Base-by-base conservation (phyloP, 2,888 invertebrate genomes). In the Sminthurides aquaticus region DNA sequence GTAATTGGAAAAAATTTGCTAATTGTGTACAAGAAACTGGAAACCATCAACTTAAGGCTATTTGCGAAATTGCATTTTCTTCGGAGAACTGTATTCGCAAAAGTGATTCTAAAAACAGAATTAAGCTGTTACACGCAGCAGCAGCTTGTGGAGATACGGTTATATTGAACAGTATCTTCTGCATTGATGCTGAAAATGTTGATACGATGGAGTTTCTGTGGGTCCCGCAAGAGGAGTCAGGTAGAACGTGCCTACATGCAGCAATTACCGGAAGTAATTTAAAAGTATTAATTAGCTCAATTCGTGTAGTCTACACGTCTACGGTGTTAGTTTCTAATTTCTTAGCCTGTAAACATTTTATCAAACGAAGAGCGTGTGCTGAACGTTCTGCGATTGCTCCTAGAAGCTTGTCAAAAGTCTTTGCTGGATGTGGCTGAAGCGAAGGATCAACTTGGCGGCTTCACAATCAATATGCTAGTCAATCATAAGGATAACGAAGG, bases 191-290 rank as follows among this genome's bases (percentile, higher is more conserved):
- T 5, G 43, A 34, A 15, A 34, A 34, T 34, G n/a, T n/a, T n/a
- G n/a, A n/a, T n/a, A n/a, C n/a, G n/a, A n/a, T n/a, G n/a, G 8
- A 34, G 43, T 34, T 34, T 5, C 43, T 34, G 15, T 34, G 43
- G 43, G 15, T 34, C 5, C 43, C 43, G 43, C 8, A 34, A 15
- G 15, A 11, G 8, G 15, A 34, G 5, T 34, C 55, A 18, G 48
- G 48, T 3, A 20, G 62, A 43, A 62, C 62, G 5, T 34, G 55
- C 24, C 56, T 62, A 25, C 62, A 62, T 34, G 54, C n/a, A 25
- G 62, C 62, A 11, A 56, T 62, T 1, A 34, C 22, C 20, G 62
- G 62, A 48, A 56, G 62, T 62, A 34, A 55, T 34, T 34, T 34
- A 34, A 34, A 34, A 34, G 5, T 34, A 34, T 34, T 5, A 5